phyloP scores from a whole-genome alignment of 92 coral and sea anemone species.

The Porites divaricata region DNA sequence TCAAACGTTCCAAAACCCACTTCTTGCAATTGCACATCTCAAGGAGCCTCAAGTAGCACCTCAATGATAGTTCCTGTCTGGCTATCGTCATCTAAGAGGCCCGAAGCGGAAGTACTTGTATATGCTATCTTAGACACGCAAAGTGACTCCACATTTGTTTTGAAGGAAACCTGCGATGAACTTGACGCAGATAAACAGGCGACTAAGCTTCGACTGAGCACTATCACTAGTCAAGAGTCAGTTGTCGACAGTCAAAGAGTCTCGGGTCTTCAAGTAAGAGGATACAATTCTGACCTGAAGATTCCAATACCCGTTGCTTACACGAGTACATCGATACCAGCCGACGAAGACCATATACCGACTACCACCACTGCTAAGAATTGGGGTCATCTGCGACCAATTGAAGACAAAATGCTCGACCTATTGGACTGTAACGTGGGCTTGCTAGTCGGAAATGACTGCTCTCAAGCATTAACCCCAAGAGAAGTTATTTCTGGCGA shows the following conservation, averaged over 20 bases:
- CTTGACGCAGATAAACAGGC: conserved; percentile 2
- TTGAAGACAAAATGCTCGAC: not conserved
- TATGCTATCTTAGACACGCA: conserved; percentile 7
- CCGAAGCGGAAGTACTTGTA: conserved; percentile 1
- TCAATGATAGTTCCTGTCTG: conserved; percentile 8
- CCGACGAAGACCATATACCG: conserved; percentile 7
- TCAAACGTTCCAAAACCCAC: too few relatives aligned
- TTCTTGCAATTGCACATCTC: too few relatives aligned
- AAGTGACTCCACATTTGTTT: conserved; percentile 1
- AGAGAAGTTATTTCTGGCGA: too few relatives aligned
- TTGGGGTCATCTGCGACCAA: not conserved
- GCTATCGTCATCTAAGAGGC: not conserved
- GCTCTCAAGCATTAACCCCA: conserved; percentile 41
- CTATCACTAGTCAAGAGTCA: conserved; percentile 12
- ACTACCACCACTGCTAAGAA: conserved; percentile 11
- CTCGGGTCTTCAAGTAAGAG: conserved; percentile 19
- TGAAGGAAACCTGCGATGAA: conserved; percentile 22
- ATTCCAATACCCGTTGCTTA: not conserved
- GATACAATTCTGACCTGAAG: conserved; percentile 10
- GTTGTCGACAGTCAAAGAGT: conserved; percentile 26
- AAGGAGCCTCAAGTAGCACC: too few relatives aligned
- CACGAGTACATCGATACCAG: conserved; percentile 20
- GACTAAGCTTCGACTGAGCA: not conserved
- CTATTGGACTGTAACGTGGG: conserved; percentile 14
- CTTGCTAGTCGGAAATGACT: not conserved